A percentile compares a stretch with the other conserved stretches of the same genome.
Conservation (phyloP, 2,797 vertebrate species). For the Pangasius larnaudii region DNA sequence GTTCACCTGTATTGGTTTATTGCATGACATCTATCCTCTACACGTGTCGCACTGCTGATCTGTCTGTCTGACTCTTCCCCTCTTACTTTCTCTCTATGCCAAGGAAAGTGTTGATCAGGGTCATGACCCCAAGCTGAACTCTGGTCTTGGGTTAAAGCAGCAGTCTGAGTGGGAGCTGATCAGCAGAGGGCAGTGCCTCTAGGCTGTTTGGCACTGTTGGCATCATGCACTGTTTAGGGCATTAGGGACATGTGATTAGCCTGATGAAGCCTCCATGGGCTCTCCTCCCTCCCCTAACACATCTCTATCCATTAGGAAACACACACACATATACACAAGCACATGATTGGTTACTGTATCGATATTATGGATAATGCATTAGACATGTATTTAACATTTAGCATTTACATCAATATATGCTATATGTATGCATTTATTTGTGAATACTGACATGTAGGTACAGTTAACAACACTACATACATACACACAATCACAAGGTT, state of each 20-base stretch:
- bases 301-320: slow-evolving; percentile 3
- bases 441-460: not conserved
- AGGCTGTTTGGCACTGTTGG: slow-evolving; percentile 42
- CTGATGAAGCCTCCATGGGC: slow-evolving; percentile 44
- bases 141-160: slow-evolving; percentile 64
- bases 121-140: slow-evolving; percentile 78
- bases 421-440: not conserved
- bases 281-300: slow-evolving; percentile 1
- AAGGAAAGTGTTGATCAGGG: slow-evolving; percentile 28
- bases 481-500: not conserved
- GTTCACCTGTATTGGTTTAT: not conserved
- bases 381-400: not conserved
- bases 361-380: slow-evolving; percentile 4
- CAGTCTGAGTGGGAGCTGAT: slow-evolving; percentile 57
- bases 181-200: slow-evolving; percentile 48
- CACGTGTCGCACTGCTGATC: not conserved
- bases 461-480: not conserved
- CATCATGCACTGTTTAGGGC: slow-evolving; percentile 52
- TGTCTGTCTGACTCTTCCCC: slow-evolving; percentile 18
- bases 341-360: not conserved
- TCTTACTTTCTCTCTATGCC: slow-evolving; percentile 19
- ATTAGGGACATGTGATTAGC: slow-evolving; percentile 75
- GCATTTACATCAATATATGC: not conserved
- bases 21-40: not conserved
- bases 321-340: not conserved